Base-by-base conservation (phyloP, 2,113 vertebrate species). In the Callaeas wilsoni region DNA sequence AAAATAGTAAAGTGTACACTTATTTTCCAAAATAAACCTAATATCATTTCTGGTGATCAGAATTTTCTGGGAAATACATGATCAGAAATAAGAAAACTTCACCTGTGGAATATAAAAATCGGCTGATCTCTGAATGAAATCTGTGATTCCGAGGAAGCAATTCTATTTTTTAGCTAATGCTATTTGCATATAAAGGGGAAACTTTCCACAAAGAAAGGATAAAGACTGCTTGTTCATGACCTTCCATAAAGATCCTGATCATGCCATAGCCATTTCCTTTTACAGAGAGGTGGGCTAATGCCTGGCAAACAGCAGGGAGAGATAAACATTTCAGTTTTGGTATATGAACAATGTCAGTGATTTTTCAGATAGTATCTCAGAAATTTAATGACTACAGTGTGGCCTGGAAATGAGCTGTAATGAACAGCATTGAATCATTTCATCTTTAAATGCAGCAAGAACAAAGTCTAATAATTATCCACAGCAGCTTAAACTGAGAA, bases 361-460 rank as follows among this genome's bases (percentile, higher is more conserved):
- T 93, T 95, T 96, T 81, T 95, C 81, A 96, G 96, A 97, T 97
- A 84, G 19, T 44, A 96, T 96, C 95, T 95, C 81, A 52, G 86
- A 96, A 95, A 90, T 93, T 52, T 94, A 97, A 97, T 92, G 89
- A 94, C 81, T 97, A 92, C 89, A 94, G 70, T 26, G 92, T 97
- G 94, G 93, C 81, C 95, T 71, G n/a, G 96, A 98, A 98, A 98
- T 71, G 60, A 97, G 75, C 86, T 29, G 35, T 93, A 98, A 98
- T 88, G 80, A 97, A 96, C 76, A 94, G 85, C 55, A 21, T 41
- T 96, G 93, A 97, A 97, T 97, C 70, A 97, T 82, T 97, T 97
- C 44, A 93, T 94, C 93, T 97, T 89, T 85, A 96, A 97, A 97
- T 74, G 76, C 68, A 96, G 75, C 70, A 95, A 97, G 96, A 97